Conservation (phyloP, 2,797 vertebrate genomes). For the Pteropus rufus region DNA sequence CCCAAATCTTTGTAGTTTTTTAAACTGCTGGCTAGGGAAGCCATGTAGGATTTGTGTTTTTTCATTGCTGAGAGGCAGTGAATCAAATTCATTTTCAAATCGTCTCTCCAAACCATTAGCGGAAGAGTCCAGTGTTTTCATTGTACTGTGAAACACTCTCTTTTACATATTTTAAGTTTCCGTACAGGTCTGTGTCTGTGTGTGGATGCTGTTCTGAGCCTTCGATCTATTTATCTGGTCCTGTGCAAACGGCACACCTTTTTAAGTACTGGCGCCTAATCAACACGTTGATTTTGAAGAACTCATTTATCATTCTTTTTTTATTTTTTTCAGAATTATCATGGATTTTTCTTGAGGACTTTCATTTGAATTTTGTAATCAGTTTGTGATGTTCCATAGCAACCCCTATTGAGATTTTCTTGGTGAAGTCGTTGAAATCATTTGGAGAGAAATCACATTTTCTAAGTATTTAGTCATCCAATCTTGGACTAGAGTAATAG, state of each 20-base stretch:
- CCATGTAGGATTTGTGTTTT: neutral
- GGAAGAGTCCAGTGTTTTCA: neutral
- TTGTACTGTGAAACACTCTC: neutral
- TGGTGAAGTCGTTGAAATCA: neutral
- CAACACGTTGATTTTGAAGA: neutral
- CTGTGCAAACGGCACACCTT: neutral
- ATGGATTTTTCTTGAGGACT: neutral
- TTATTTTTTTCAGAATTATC: neutral
- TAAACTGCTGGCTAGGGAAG: neutral
- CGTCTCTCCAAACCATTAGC: neutral
- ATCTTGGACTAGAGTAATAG: neutral
- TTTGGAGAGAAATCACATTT: neutral
- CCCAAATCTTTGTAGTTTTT: neutral
- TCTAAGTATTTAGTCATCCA: neutral
- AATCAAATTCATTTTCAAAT: neutral
- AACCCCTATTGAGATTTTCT: neutral
- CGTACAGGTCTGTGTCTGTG: neutral
- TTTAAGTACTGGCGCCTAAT: neutral
- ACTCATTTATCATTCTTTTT: neutral
- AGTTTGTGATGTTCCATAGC: constrained; percentile 15
- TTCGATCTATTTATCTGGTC: neutral
- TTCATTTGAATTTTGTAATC: neutral
- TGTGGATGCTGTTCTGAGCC: neutral
- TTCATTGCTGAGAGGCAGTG: neutral
- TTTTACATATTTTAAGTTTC: neutral